phyloP scores from a whole-genome alignment of 2,797 vertebrate species.

The Gephyroberyx darwinii region DNA sequence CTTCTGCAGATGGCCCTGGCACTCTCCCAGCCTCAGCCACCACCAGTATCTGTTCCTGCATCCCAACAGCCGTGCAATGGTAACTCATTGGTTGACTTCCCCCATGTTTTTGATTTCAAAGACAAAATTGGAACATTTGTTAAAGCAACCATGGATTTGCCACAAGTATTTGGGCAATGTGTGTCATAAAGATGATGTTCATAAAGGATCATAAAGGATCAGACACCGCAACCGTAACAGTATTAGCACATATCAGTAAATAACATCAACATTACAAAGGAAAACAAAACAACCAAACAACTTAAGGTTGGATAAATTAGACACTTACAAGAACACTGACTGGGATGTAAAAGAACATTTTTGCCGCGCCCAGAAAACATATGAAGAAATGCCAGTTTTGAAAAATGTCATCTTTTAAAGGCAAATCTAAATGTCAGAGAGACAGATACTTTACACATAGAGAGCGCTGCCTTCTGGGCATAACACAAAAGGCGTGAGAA shows the following conservation, averaged over 20 bases:
- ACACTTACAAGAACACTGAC: constrained; percentile 59
- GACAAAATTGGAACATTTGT: constrained; percentile 1
- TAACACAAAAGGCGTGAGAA: constrained; percentile 68
- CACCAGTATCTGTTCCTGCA: not conserved
- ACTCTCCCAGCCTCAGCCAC: constrained; percentile 3
- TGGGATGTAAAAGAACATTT: constrained; percentile 67
- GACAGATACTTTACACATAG: constrained; percentile 76
- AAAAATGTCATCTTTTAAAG: constrained; percentile 81
- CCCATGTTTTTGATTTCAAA: constrained; percentile 8
- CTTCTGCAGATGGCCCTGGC: constrained; percentile 45
- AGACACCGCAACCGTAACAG: constrained; percentile 18
- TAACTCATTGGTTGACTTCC: constrained; percentile 24
- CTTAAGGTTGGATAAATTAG: constrained; percentile 64
- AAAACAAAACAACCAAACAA: constrained; percentile 55
- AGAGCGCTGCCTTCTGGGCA: constrained; percentile 76
- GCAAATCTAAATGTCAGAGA: constrained; percentile 81
- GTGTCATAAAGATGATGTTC: constrained; percentile 4
- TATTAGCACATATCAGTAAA: constrained; percentile 29
- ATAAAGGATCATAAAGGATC: constrained; percentile 8
- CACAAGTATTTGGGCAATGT: not conserved
- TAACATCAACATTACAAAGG: constrained; percentile 27
- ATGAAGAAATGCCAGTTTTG: constrained; percentile 75
- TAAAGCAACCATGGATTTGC: not conserved
- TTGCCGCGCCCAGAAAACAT: constrained; percentile 71
- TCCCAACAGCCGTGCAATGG: constrained; percentile 3